phyloP scores from a whole-genome alignment of 2,797 vertebrate species.

The Pterois miles region DNA sequence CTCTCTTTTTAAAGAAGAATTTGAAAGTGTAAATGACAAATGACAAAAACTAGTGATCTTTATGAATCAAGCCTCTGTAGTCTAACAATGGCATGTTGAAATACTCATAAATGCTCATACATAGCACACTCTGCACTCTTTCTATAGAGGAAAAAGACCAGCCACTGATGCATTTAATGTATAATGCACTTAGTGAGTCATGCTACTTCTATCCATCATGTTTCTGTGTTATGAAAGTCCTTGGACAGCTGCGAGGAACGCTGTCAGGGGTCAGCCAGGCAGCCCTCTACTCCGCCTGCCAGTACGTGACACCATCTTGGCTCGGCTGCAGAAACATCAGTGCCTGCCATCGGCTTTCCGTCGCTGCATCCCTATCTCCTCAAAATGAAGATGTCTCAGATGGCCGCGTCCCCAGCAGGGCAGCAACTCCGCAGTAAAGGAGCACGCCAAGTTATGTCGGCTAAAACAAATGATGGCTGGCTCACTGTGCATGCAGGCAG shows the following conservation, averaged over 20 bases:
- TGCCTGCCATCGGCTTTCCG: conserved; percentile 30
- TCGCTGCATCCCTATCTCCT: conserved; percentile 12
- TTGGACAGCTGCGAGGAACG: conserved; percentile 52
- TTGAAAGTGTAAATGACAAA: too few relatives aligned
- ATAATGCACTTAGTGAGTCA: conserved; percentile 25
- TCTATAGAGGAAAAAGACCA: background rate
- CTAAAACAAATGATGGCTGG: conserved; percentile 47
- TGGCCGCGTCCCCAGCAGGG: conserved; percentile 35
- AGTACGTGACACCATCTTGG: conserved; percentile 67
- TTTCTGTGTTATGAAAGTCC: conserved; percentile 53
- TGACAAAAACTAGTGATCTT: too few relatives aligned
- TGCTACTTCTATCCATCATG: conserved; percentile 36
- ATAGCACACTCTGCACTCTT: background rate
- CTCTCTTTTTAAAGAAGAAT: too few relatives aligned
- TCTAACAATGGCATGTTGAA: too few relatives aligned
- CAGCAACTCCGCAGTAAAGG: conserved; percentile 33
- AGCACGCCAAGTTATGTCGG: conserved; percentile 45
- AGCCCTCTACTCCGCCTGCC: conserved; percentile 46
- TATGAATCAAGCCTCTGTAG: too few relatives aligned
- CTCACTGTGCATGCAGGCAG: conserved; percentile 22
- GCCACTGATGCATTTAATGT: conserved; percentile 11
- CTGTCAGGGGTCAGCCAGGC: conserved; percentile 52
- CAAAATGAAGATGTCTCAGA: conserved; percentile 40
- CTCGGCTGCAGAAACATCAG: conserved; percentile 43
- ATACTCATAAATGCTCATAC: background rate